phyloP scores from a whole-genome alignment of 2,797 vertebrate species.

The Eulemur coronatus region DNA sequence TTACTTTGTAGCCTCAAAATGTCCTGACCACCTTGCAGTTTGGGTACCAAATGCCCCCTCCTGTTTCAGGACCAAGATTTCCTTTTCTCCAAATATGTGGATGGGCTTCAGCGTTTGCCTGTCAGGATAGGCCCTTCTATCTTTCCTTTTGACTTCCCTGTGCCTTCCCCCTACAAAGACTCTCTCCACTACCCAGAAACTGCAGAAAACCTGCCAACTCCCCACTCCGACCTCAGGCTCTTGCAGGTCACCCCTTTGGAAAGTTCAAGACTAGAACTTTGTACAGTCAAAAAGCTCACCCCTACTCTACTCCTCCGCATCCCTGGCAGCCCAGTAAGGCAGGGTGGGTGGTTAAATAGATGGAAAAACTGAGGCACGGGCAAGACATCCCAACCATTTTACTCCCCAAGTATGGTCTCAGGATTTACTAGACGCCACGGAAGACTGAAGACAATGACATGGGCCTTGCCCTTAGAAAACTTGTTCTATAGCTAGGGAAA shows the following conservation, averaged over 20 bases:
- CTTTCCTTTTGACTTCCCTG: not conserved
- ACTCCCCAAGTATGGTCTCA: not conserved
- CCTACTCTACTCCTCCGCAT: not conserved
- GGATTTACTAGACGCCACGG: not conserved
- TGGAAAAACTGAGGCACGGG: not conserved
- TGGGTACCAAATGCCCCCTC: not conserved
- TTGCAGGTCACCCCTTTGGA: not conserved
- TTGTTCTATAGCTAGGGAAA: not conserved
- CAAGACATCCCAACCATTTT: not conserved
- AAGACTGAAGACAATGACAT: not conserved
- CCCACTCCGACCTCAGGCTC: not conserved
- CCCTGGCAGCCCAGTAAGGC: not conserved
- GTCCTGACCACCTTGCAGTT: not conserved
- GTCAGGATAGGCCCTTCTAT: not conserved
- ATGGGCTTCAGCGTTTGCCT: constrained; percentile 4
- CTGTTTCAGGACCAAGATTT: not conserved
- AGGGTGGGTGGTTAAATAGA: not conserved
- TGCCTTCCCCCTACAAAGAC: not conserved
- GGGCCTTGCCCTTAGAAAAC: not conserved
- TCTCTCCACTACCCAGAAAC: not conserved
- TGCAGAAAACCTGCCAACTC: not conserved
- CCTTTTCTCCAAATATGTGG: not conserved
- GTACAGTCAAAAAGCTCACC: not conserved
- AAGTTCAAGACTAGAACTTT: not conserved
- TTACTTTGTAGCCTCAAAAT: constrained; percentile 35